Conservation (phyloP, 2,113 vertebrate genomes). For the Myrmecobius fasciatus region DNA sequence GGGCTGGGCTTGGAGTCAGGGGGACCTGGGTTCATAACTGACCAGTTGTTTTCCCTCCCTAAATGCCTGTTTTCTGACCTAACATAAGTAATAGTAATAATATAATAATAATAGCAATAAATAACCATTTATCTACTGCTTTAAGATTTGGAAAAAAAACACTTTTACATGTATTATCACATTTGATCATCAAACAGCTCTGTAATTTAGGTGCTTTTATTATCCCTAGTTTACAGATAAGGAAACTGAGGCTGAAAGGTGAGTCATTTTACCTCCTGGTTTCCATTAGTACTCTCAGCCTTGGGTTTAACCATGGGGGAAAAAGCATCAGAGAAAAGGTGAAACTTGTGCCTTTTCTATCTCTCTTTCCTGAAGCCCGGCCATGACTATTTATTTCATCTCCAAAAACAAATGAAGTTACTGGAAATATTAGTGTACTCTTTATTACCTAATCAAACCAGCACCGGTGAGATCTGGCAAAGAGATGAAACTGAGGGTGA, state of each 20-base stretch:
- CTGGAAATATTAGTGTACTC: neutral
- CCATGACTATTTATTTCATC: neutral
- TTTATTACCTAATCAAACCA: constrained; percentile 29
- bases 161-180: neutral
- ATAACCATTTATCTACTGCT: neutral
- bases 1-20: neutral
- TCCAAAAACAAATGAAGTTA: constrained; percentile 25
- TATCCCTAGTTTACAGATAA: neutral
- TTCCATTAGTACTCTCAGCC: neutral
- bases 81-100: constrained; percentile 20
- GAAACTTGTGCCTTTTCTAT: neutral
- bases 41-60: neutral
- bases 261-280: constrained; percentile 30
- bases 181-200: neutral
- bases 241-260: neutral
- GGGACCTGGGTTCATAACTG: neutral
- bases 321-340: constrained; percentile 41
- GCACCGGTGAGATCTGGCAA: neutral
- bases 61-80: neutral
- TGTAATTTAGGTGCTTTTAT: neutral
- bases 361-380: constrained; percentile 13
- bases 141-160: neutral
- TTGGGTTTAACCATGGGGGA: neutral
- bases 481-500: constrained; percentile 45
- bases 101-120: no score